Conservation (phyloP, 2,888 invertebrate genomes). For the Aleiodes testaceus region DNA sequence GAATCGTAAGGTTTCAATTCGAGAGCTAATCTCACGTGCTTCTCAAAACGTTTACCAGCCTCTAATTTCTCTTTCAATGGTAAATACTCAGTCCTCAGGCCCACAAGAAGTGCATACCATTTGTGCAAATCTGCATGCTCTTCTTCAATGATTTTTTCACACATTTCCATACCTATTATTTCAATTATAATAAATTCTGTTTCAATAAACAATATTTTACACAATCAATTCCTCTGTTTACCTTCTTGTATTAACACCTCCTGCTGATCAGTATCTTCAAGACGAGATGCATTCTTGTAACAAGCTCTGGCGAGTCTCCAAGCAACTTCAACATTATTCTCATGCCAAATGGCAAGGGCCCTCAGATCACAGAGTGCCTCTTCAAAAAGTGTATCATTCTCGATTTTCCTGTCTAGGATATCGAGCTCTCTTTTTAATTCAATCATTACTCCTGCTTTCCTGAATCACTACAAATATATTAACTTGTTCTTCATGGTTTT, state of each 20-base stretch:
- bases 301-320: conserved; percentile 68
- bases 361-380: conserved; percentile 59
- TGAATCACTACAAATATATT: conserved; percentile 68
- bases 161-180: conserved; percentile 75
- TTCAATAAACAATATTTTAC: not conserved
- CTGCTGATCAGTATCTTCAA: conserved; percentile 52
- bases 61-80: conserved; percentile 79
- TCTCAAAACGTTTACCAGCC: conserved; percentile 79
- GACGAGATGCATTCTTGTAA: conserved; percentile 57
- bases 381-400: conserved; percentile 52
- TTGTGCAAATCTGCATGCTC: conserved; percentile 79
- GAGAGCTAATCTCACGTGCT: conserved; percentile 80
- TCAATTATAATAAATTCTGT: too few relatives aligned
- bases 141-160: conserved; percentile 75
- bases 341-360: conserved; percentile 57
- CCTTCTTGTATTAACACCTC: conserved; percentile 62
- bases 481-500: conserved; percentile 61
- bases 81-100: conserved; percentile 77
- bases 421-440: conserved; percentile 57
- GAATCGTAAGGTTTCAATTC: conserved; percentile 77
- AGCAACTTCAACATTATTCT: conserved; percentile 63
- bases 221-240: conserved; percentile 42
- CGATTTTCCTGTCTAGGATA: conserved; percentile 58
- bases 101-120: conserved; percentile 83
- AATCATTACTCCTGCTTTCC: conserved; percentile 62